Base-by-base conservation (phyloP, 2,888 invertebrate genomes). In the Protonemura montana region DNA sequence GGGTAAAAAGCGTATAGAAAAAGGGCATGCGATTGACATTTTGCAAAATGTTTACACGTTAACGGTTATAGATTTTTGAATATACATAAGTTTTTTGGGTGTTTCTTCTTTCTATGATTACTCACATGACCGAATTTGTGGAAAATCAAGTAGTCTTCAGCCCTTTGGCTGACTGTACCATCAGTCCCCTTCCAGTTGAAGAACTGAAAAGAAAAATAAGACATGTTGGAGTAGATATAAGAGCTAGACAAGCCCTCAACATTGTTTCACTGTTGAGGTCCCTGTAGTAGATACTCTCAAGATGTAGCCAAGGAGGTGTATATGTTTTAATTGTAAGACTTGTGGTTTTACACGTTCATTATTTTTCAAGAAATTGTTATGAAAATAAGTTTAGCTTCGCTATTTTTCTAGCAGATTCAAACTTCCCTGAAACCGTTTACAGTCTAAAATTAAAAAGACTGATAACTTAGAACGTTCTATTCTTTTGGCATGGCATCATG, bases 61-160 rank as follows among this genome's bases (percentile, higher is more conserved):
- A 81, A 85, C 35, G 10, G 35, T 27, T 77, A 77, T 59, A 59
- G 13, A 10, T 13, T 21, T 10, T 27, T 25, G 26, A 77, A 78
- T 13, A 78, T 78, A 78, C 25, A 78, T 10, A 28, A 27, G 0
- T 16, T 78, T 26, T 78, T 3, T 59, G 13, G 3, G 13, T 13
- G 13, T 2, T 59, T 59, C 21, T 2, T 59, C 21, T 59, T 59
- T 59, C 13, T 28, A 78, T 78, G 89, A 89, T 89, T 91, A 95
- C 97, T 95, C 94, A 97, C 97, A 92, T 96, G 95, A 91, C 97
- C 98, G 91, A 97, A 97, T 93, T 97, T 96, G 91, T 98, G 97
- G 91, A 97, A 95, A 89, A 97, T 94, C 88, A 98, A 93, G 91
- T 97, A 97, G 89, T 96, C 95, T 92, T 97, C 97, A 87, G 97